Conservation (phyloP, 2,797 vertebrate genomes). For the Myoxocephalus aenaeus region DNA sequence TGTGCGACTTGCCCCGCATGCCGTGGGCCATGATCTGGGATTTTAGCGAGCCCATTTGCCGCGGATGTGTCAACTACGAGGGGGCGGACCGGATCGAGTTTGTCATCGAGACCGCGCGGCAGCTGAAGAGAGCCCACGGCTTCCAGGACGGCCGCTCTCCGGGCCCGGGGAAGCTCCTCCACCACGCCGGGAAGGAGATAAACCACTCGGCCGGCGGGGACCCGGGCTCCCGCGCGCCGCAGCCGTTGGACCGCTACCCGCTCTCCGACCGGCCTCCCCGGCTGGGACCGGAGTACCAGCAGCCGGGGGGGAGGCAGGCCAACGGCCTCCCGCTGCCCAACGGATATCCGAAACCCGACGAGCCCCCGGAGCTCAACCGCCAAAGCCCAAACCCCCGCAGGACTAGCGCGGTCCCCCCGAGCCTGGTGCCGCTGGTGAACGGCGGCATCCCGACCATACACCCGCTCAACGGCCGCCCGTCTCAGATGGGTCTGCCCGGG, state of each 20-base stretch:
- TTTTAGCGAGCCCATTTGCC: conserved; percentile 91
- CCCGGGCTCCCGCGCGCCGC: conserved; percentile 82
- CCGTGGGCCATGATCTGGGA: conserved; percentile 97
- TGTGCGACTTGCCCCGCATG: conserved; percentile 94
- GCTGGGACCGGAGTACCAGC: conserved; percentile 80
- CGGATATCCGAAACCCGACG: conserved; percentile 91
- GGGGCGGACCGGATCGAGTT: conserved; percentile 92
- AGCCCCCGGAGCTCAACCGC: conserved; percentile 93
- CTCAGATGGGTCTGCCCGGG: conserved; percentile 83
- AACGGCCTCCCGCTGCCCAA: conserved; percentile 90
- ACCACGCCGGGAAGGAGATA: conserved; percentile 76
- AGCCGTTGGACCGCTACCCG: conserved; percentile 90
- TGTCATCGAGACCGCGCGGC: conserved; percentile 91
- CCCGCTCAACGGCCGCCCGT: conserved; percentile 84
- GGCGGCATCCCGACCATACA: conserved; percentile 83
- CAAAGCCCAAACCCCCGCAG: conserved; percentile 93
- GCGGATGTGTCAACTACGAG: conserved; percentile 95
- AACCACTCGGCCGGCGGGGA: conserved; percentile 81
- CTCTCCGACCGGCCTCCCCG: conserved; percentile 87
- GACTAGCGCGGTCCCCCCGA: conserved; percentile 85
- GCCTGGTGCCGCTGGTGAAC: conserved; percentile 89
- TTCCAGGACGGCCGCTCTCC: conserved; percentile 89
- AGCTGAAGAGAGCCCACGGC: conserved; percentile 92
- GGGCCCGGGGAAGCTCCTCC: conserved; percentile 79
- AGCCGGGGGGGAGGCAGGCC: conserved; percentile 69